Conservation (phyloP, 2,113 vertebrate species). For the Cardinalis cardinalis region DNA sequence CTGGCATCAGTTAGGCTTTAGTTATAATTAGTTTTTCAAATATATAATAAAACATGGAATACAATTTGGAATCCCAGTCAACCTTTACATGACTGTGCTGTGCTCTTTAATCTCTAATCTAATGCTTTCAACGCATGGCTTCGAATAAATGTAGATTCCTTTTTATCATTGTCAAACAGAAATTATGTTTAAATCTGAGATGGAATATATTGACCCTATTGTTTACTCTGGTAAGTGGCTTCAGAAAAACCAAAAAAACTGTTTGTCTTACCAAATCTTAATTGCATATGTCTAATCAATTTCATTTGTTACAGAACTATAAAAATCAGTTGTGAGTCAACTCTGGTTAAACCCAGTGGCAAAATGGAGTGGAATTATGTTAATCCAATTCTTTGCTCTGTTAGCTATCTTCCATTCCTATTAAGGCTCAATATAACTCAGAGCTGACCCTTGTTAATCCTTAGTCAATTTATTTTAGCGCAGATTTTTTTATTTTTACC, state of each 20-base stretch:
- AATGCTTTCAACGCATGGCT: not conserved
- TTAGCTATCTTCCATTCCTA: not conserved
- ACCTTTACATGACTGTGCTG: not conserved
- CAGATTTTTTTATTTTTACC: not conserved
- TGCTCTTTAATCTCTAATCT: constrained; percentile 7
- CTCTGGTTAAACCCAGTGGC: not conserved
- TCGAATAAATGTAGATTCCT: not conserved
- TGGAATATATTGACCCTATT: not conserved
- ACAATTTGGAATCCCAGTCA: constrained; percentile 29
- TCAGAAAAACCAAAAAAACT: not conserved
- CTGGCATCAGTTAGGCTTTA: not conserved
- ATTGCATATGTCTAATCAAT: not conserved
- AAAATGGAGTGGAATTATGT: not conserved
- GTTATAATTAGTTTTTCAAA: not conserved
- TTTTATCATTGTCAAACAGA: not conserved
- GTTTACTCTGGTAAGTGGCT: not conserved
- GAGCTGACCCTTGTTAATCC: not conserved
- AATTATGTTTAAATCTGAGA: not conserved
- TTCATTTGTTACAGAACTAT: not conserved
- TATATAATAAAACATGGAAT: not conserved
- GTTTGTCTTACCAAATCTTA: not conserved
- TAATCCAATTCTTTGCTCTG: not conserved
- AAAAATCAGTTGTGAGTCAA: not conserved
- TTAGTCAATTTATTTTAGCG: not conserved
- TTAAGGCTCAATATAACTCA: not conserved